phyloP scores from a whole-genome alignment of 2,888 invertebrate species.

The Zygothrica quintamaculata region DNA sequence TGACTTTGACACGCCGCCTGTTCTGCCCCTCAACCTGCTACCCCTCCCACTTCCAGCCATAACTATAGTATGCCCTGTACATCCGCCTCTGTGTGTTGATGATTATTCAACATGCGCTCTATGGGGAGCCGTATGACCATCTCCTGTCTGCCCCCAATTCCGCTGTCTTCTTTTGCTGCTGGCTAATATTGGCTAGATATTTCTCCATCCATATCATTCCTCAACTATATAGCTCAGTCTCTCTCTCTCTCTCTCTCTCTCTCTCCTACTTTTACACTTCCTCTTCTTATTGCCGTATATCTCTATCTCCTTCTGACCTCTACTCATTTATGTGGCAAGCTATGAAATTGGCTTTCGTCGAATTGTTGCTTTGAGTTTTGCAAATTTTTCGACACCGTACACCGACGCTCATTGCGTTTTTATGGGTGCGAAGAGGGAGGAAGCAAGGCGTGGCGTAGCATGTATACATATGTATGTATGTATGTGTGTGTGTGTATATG shows the following conservation, averaged over 20 bases:
- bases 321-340: slow-evolving; percentile 46
- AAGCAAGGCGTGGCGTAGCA: slow-evolving; percentile 3
- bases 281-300: too few species aligned
- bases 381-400: slow-evolving; percentile 70
- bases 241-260: background rate
- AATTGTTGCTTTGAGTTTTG: slow-evolving; percentile 80
- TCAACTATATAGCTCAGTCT: background rate
- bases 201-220: slow-evolving; percentile 13
- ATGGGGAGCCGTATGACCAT: slow-evolving; percentile 72
- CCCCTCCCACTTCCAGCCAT: background rate
- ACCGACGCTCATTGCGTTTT: slow-evolving; percentile 66
- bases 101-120: slow-evolving; percentile 83
- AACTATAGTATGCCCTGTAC: too few species aligned
- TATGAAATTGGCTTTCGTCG: slow-evolving; percentile 76
- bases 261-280: too few species aligned
- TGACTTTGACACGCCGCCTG: slow-evolving; percentile 61
- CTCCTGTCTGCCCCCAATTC: slow-evolving; percentile 9
- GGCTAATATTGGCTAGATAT: slow-evolving; percentile 23
- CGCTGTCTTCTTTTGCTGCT: slow-evolving; percentile 48
- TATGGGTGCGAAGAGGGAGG: slow-evolving; percentile 36
- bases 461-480: slow-evolving; percentile 3
- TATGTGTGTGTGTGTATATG: background rate
- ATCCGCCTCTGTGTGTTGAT: slow-evolving; percentile 57
- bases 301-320: slow-evolving; percentile 6
- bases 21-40: slow-evolving; percentile 11